phyloP scores from a whole-genome alignment of 2,797 vertebrate genomes.

The Chloroceryle inda region DNA sequence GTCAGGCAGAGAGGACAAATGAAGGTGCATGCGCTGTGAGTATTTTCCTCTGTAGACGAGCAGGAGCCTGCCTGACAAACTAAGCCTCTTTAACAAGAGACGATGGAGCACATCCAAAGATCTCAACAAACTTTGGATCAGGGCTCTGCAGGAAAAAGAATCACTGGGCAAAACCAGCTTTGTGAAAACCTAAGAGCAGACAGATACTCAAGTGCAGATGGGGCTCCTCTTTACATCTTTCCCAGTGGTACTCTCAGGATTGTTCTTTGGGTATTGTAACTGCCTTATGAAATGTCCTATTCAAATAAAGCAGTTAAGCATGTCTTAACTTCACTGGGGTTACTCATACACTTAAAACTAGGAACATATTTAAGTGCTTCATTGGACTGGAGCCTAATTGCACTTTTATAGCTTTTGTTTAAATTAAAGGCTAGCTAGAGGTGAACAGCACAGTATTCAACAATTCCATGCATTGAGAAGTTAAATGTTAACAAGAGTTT shows the following conservation, averaged over 20 bases:
- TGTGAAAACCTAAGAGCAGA: not conserved
- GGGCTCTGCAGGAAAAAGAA: not conserved
- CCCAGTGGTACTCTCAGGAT: not conserved
- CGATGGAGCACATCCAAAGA: not conserved
- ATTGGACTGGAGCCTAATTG: constrained; percentile 46
- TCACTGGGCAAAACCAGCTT: not conserved
- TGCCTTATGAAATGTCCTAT: not conserved
- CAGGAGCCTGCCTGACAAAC: not conserved
- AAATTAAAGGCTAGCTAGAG: constrained; percentile 67
- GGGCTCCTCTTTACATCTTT: not conserved
- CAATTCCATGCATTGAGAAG: not conserved
- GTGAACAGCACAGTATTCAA: constrained; percentile 6
- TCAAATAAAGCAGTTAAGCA: not conserved
- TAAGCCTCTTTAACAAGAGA: not conserved
- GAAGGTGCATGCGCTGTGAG: not conserved
- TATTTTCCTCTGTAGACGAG: not conserved
- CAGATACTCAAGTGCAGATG: not conserved
- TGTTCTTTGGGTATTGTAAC: not conserved
- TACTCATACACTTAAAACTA: constrained; percentile 27
- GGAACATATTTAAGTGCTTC: constrained; percentile 52
- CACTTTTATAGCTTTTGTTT: constrained; percentile 51
- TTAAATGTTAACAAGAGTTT: constrained; percentile 43
- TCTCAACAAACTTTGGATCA: not conserved
- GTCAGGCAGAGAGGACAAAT: constrained; percentile 35
- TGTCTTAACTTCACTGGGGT: constrained; percentile 3